These are phyloP conservation scores for Chymomyza caudatula DNA, from an alignment of 2,888 invertebrate species.

Conservation along the genomic window DNA sequence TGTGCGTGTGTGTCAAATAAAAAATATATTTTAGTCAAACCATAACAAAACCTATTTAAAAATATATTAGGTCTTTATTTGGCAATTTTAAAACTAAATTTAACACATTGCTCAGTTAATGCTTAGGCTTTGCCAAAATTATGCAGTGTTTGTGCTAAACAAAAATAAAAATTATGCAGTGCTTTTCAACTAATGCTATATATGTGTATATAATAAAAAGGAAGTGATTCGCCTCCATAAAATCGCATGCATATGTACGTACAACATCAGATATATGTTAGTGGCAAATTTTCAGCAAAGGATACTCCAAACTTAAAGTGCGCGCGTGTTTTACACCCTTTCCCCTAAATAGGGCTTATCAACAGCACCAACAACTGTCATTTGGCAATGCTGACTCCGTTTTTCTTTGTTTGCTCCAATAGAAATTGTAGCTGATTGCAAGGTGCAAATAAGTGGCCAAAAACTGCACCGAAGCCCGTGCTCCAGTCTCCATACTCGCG, in stretches of 20 bases:
- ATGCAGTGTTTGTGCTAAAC: neutral
- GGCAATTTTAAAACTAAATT: slow-evolving; percentile 28
- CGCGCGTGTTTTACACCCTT: neutral
- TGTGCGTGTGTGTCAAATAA: slow-evolving; percentile 41
- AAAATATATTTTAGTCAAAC: neutral
- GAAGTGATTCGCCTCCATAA: neutral
- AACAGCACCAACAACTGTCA: neutral
- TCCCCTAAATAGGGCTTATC: neutral
- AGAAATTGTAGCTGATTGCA: slow-evolving; percentile 27
- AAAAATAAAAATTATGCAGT: slow-evolving; percentile 4
- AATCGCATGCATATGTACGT: neutral
- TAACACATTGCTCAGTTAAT: neutral
- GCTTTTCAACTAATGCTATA: neutral
- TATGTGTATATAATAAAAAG: neutral
- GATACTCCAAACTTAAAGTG: neutral
- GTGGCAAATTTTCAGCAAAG: neutral
- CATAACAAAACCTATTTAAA: slow-evolving; percentile 35
- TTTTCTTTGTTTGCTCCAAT: slow-evolving; percentile 39
- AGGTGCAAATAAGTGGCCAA: neutral
- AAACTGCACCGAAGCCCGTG: neutral
- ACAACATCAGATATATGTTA: neutral
- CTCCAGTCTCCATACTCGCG: neutral
- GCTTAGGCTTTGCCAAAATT: neutral
- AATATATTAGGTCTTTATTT: slow-evolving; percentile 32
- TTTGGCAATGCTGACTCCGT: slow-evolving; percentile 8